phyloP scores from a whole-genome alignment of 2,113 vertebrate genomes.

The Delphinapterus leucas region DNA sequence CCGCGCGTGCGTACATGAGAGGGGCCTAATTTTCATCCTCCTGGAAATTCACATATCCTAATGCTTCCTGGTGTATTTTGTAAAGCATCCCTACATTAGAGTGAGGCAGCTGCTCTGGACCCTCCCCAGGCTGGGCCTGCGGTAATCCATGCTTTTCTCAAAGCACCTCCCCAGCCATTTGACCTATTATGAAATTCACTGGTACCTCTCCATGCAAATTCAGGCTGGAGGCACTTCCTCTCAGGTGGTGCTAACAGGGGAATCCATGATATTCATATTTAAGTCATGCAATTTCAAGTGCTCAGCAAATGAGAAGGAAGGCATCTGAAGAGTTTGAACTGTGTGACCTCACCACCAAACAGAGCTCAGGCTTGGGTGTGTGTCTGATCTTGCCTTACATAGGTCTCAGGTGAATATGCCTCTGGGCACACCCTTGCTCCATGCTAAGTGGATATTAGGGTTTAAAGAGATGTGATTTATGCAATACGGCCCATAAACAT shows the following conservation, averaged over 20 bases:
- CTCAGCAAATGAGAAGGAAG: neutral
- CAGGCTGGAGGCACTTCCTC: neutral
- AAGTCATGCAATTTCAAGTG: neutral
- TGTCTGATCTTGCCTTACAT: neutral
- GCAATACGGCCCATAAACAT: neutral
- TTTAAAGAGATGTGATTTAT: neutral
- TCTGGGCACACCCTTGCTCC: neutral
- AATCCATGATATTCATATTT: neutral
- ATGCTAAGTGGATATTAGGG: neutral
- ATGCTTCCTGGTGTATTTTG: neutral
- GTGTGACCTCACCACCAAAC: neutral
- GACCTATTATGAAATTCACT: neutral
- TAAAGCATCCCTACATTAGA: neutral
- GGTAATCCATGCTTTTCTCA: neutral
- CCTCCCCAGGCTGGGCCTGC: neutral
- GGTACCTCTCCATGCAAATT: neutral
- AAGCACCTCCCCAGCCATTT: neutral
- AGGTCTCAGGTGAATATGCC: neutral
- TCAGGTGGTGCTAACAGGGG: too few relatives aligned
- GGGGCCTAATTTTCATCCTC: neutral
- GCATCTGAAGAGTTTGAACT: neutral
- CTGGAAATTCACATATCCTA: too few relatives aligned
- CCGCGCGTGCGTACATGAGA: fast-evolving
- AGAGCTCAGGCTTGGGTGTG: neutral
- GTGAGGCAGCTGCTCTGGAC: neutral